Conservation (phyloP, 2,113 vertebrate genomes). For the Tachysurus fulvidraco region DNA sequence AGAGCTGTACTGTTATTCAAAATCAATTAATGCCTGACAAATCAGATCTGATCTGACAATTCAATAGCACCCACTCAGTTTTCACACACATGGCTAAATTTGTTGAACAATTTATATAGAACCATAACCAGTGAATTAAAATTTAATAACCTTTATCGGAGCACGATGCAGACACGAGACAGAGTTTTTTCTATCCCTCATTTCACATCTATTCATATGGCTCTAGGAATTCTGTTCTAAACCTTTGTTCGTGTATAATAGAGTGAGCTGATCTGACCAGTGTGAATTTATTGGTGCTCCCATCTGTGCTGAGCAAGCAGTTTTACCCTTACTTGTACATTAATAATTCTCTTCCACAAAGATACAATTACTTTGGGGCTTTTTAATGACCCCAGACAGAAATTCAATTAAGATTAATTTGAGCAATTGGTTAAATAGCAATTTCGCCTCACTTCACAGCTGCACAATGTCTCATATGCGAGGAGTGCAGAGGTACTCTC, state of each 20-base stretch:
- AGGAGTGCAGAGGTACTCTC: slow-evolving; percentile 42
- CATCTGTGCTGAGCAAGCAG: slow-evolving; percentile 38
- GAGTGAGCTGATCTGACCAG: slow-evolving; percentile 34
- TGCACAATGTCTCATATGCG: slow-evolving; percentile 59
- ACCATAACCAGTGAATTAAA: slow-evolving; percentile 1
- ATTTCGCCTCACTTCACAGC: slow-evolving; percentile 70
- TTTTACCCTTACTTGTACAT: slow-evolving; percentile 59
- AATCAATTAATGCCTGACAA: background rate
- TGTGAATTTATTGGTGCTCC: slow-evolving; percentile 33
- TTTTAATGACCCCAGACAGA: slow-evolving; percentile 73
- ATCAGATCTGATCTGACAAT: background rate
- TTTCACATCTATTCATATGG: background rate
- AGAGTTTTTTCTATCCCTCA: background rate
- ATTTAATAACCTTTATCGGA: background rate
- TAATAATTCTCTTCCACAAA: slow-evolving; percentile 66
- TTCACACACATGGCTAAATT: background rate
- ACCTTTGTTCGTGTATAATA: slow-evolving; percentile 28
- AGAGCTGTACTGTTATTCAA: background rate
- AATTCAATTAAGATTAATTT: slow-evolving; percentile 79
- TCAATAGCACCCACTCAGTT: background rate
- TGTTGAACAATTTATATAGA: background rate
- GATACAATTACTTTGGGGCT: slow-evolving; percentile 68
- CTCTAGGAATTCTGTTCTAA: background rate
- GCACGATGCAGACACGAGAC: background rate
- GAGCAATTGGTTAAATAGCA: slow-evolving; percentile 70